Base-by-base conservation (phyloP, 1,140 invertebrate species). In the Hydropsyche tenuis region DNA sequence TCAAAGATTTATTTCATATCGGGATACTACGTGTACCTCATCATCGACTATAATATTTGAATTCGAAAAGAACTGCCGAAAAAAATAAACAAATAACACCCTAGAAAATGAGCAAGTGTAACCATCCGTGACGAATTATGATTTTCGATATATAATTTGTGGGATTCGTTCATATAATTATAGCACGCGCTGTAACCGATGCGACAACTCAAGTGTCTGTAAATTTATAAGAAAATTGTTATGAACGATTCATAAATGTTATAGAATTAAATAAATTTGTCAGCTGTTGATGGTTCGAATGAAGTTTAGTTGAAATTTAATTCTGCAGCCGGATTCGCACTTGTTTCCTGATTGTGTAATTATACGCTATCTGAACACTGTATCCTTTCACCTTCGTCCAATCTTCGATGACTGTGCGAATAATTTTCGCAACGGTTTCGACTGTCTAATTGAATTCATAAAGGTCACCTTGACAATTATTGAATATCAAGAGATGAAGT, bases 321-420 rank as follows among this genome's bases (percentile, higher is more conserved):
- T n/a, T n/a, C 51, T 7, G 14, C 22, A 53, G 51, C 51, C 51
- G 51, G 51, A 53, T 53, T 53, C 16, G 51, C 51, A 53, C 20
- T 53, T 53, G 51, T 53, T 53, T 53, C 51, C 51, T 53, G 51
- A 53, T 53, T 20, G n/a, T 11, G 51, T 53, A 53, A 53, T 53
- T 53, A 53, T 53, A 53, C 51, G 16, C 20, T 53, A 53, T 53
- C 42, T 66, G 43, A 42, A 66, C 64, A 66, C 45, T 66, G 64
- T 66, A 66, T 66, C 64, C 64, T 66, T 66, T 66, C 64, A 66
- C 64, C 30, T 66, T 45, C 37, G 43, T 37, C 62, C n/a, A 30
- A 12, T n/a, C 18, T 30, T 20, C 20, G 64, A 66, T 66, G 64
- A 66, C 64, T 66, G 18, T 66, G 64, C 64, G 37, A 66, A 45